Conservation (phyloP, 2,797 vertebrate species). For the Eupleurogrammus muticus region DNA sequence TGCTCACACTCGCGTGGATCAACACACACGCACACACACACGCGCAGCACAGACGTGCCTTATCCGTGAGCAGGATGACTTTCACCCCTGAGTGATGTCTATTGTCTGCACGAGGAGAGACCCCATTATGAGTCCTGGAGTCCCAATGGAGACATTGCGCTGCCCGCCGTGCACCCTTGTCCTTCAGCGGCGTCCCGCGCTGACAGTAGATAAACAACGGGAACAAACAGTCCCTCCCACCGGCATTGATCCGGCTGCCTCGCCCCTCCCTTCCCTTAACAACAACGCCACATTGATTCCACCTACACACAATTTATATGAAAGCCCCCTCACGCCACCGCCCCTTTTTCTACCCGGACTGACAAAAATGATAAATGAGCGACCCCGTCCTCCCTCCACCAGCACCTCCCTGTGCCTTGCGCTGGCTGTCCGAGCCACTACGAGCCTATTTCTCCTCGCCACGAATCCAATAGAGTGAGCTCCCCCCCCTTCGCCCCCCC, state of each 20-base stretch:
- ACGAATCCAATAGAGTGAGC: slow-evolving; percentile 77
- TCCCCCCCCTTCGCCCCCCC: slow-evolving; percentile 33
- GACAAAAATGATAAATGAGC: slow-evolving; percentile 84
- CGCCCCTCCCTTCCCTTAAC: slow-evolving; percentile 48
- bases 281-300: slow-evolving; percentile 80
- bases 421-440: slow-evolving; percentile 70
- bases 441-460: slow-evolving; percentile 77
- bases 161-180: slow-evolving; percentile 65
- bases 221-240: slow-evolving; percentile 83
- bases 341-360: slow-evolving; percentile 57
- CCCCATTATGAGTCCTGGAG: slow-evolving; percentile 52
- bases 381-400: slow-evolving; percentile 53
- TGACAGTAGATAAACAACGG: slow-evolving; percentile 81
- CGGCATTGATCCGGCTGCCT: slow-evolving; percentile 76
- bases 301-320: slow-evolving; percentile 83
- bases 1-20: neutral
- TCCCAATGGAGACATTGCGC: slow-evolving; percentile 73
- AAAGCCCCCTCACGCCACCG: slow-evolving; percentile 60
- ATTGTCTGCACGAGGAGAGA: slow-evolving; percentile 63
- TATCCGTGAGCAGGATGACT: slow-evolving; percentile 50
- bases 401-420: slow-evolving; percentile 58
- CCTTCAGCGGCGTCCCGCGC: slow-evolving; percentile 74
- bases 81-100: slow-evolving; percentile 70
- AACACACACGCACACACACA: neutral
- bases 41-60: slow-evolving; percentile 16